phyloP scores from a whole-genome alignment of 2,888 invertebrate genomes.

The Oscheius myriophilus region DNA sequence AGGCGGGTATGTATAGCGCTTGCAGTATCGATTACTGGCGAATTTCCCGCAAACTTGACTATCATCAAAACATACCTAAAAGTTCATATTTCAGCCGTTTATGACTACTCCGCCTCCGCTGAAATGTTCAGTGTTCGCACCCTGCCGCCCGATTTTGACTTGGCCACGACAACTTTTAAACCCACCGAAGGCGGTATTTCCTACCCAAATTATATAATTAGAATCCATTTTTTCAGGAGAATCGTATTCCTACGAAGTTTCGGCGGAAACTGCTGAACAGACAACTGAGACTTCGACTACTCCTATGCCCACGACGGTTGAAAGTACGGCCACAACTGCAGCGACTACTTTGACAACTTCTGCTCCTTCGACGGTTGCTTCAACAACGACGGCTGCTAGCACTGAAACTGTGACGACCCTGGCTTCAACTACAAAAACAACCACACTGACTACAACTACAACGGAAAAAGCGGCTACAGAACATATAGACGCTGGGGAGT shows the following conservation, averaged over 20 bases:
- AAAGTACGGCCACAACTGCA: not conserved
- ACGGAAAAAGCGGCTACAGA: slow-evolving; percentile 23
- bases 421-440: slow-evolving; percentile 10
- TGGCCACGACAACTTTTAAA: slow-evolving; percentile 33
- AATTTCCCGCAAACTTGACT: no score
- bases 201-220: not conserved
- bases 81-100: slow-evolving; percentile 33
- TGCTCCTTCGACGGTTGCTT: not conserved
- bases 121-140: slow-evolving; percentile 48
- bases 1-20: no score
- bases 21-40: no score
- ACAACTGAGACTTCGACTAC: not conserved
- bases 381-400: slow-evolving; percentile 4
- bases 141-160: slow-evolving; percentile 50
- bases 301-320: not conserved
- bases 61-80: no score
- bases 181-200: not conserved
- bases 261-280: slow-evolving; percentile 19
- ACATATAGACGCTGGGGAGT: slow-evolving; percentile 29
- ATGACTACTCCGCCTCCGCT: slow-evolving; percentile 45
- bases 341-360: slow-evolving; percentile 8
- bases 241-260: slow-evolving; percentile 26
- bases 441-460: slow-evolving; percentile 28
- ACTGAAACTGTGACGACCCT: slow-evolving; percentile 14
- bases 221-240: slow-evolving; percentile 1